Percentiles rank a stretch among this genome's conserved stretches.
Evolutionary conservation across 1,140 invertebrate species (phyloP).

Genomic region (Atopsyche davidsoni): DNA sequence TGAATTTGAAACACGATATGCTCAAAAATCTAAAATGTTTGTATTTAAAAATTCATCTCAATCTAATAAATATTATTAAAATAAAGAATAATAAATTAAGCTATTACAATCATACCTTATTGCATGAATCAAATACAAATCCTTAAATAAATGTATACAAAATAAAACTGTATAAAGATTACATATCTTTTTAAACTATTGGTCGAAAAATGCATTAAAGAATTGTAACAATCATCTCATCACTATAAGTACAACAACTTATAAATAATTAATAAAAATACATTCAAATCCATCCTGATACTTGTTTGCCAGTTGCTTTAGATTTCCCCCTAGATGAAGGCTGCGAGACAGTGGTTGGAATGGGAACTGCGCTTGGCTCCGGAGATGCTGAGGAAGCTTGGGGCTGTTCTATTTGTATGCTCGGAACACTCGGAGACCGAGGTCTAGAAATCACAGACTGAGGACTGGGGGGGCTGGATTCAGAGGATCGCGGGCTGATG

Average conservation of each 20-base stretch:
- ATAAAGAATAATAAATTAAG: too few species aligned
- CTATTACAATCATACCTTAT: too few species aligned
- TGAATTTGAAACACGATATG: too few species aligned
- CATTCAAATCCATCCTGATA: constrained; percentile 59
- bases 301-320: constrained; percentile 59
- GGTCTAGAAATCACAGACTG: constrained; percentile 4
- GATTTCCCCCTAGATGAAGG: constrained; percentile 56
- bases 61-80: too few species aligned
- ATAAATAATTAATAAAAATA: not conserved
- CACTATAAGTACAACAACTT: not conserved
- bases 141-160: too few species aligned
- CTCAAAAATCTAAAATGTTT: too few species aligned
- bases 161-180: too few species aligned
- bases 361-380: constrained; percentile 29
- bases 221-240: too few species aligned
- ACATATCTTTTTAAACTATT: too few species aligned
- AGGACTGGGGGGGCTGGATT: not conserved
- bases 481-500: constrained; percentile 2
- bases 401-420: not conserved
- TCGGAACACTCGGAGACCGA: not conserved
- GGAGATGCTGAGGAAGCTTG: constrained; percentile 12
- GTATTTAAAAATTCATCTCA: too few species aligned
- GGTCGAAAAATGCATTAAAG: too few species aligned
- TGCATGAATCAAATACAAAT: too few species aligned
- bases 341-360: constrained; percentile 29